Evolutionary conservation across 2,888 invertebrate species (phyloP), one percentile per base, ranked within the genome.

Genomic region (Ferdinandea cuprea): DNA sequence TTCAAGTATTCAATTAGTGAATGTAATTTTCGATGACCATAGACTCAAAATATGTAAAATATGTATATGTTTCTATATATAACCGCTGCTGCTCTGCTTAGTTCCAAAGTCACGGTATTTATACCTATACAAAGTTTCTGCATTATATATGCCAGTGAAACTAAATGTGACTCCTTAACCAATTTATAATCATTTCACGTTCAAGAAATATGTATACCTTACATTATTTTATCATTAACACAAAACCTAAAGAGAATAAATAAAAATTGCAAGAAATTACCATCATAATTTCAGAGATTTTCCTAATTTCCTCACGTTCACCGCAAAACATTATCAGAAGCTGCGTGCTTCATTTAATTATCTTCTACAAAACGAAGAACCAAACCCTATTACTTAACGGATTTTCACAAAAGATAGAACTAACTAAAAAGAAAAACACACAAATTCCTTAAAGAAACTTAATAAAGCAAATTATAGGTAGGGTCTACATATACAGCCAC

Each of bases 291-390:
- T 40, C 68, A 63, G 61, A 78, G 83, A 83, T 83, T 83, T 68
- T 72, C 50, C 40, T 73, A 83, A 83, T 83, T 78, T 78, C 78
- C 78, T 68, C 83, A 83, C 83, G 83, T 83, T 68, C 61, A 37
- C 71, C 66, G n/a, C n/a, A n/a, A 56, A 66, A 56, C 72, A 68
- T 83, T 83, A 81, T 65, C 17, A 66, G 77, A 81, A 68, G 65
- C 81, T 78, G 78, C 68, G 78, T 72, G 77, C 66, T 83, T 78
- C 68, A 78, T 63, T 50, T 78, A 83, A 83, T 78, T 83, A 83
- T 77, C 59, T 76, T 32, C n/a, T n/a, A 19, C 44, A 52, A 58
- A 59, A 25, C 35, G 21, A 79, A 40, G 11, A 58, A 59, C 59
- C 61, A 40, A 68, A 40, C 71, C 58, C 74, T 17, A 32, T 58